A percentile compares a stretch with the other conserved stretches of the same genome.
Conservation (phyloP, 2,888 invertebrate genomes). For the Carpatolechia fugitivella region DNA sequence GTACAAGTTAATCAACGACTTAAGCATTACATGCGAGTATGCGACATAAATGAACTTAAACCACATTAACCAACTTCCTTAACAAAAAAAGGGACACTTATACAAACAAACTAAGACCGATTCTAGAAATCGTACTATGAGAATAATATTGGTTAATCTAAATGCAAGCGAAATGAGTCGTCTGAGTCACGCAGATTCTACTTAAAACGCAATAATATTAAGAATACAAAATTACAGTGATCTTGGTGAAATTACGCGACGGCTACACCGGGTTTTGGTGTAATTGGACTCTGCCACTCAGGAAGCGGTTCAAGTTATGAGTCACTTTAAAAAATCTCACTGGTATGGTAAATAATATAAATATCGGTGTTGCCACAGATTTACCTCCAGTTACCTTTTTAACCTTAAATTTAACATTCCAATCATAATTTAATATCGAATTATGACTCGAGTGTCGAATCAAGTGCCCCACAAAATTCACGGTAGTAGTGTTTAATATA, state of each 20-base stretch:
- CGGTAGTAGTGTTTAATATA: no score
- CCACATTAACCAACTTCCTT: no score
- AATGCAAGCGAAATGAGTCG: constrained; percentile 8
- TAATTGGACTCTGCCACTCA: constrained; percentile 55
- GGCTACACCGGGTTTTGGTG: constrained; percentile 52
- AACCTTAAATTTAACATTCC: no score
- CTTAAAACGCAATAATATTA: constrained; percentile 58
- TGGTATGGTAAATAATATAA: neutral
- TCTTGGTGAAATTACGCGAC: constrained; percentile 57
- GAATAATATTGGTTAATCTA: neutral
- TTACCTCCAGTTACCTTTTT: no score
- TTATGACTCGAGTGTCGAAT: no score
- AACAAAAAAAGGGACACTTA: no score
- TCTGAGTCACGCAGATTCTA: constrained; percentile 41
- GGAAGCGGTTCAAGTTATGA: neutral
- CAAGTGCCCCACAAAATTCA: no score
- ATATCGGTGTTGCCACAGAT: no score
- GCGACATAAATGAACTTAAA: neutral
- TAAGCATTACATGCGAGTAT: constrained; percentile 11
- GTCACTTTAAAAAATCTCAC: neutral
- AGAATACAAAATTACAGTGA: constrained; percentile 63
- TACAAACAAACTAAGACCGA: no score
- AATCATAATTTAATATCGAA: no score
- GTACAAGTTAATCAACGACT: constrained; percentile 38
- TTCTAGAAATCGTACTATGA: no score